Percentiles rank a stretch among this genome's conserved stretches.
Conservation (phyloP, 2,797 vertebrate genomes). For the Galaxias olidus region DNA sequence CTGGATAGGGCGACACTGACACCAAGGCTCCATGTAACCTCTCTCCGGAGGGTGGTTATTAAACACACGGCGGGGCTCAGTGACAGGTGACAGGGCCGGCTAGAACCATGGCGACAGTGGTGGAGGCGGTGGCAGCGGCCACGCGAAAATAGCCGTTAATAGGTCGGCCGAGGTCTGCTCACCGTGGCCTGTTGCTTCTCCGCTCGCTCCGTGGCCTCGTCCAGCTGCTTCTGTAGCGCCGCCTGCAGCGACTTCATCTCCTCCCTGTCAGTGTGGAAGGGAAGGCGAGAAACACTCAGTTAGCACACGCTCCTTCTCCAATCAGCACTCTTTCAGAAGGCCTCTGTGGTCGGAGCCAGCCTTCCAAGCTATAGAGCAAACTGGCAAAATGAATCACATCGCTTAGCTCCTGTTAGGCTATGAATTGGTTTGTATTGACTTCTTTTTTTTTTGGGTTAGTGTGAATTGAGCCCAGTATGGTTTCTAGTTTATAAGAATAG, state of each 20-base stretch:
- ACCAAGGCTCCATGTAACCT: constrained; percentile 20
- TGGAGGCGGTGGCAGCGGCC: background rate
- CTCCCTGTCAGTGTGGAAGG: constrained; percentile 81
- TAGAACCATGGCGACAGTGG: constrained; percentile 27
- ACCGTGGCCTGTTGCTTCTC: constrained; percentile 97
- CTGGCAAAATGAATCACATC: too few relatives aligned
- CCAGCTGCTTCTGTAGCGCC: constrained; percentile 94
- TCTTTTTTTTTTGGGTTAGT: too few relatives aligned
- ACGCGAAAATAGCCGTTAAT: constrained; percentile 27
- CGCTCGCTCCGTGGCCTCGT: constrained; percentile 89
- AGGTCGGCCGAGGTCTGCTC: constrained; percentile 64
- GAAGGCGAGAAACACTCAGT: constrained; percentile 58
- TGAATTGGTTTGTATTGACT: too few relatives aligned
- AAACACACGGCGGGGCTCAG: constrained; percentile 39
- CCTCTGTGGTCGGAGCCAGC: background rate
- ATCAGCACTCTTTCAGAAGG: constrained; percentile 7
- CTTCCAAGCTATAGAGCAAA: too few relatives aligned
- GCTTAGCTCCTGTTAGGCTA: too few relatives aligned
- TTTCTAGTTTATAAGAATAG: too few relatives aligned
- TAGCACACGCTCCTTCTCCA: constrained; percentile 45
- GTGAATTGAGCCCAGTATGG: too few relatives aligned
- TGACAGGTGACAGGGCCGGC: constrained; percentile 62
- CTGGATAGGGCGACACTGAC: background rate
- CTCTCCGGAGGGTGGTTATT: constrained; percentile 49
- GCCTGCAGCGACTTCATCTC: constrained; percentile 98